phyloP scores from a whole-genome alignment of 2,797 vertebrate species.

The Poliocrania exsul region DNA sequence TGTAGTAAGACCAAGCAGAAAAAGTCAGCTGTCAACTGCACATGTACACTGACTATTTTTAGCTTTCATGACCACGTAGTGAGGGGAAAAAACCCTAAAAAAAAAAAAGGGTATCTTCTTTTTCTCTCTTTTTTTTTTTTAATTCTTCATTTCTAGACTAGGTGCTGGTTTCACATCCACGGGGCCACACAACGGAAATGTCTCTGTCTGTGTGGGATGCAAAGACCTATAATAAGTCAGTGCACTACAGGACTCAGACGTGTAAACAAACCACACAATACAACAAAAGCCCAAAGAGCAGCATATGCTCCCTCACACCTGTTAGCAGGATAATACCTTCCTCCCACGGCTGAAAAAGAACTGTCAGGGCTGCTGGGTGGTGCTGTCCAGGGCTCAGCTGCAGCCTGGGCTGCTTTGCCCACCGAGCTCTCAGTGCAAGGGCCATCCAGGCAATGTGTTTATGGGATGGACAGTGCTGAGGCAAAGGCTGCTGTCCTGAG shows the following conservation, averaged over 20 bases:
- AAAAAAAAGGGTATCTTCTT: constrained; percentile 14
- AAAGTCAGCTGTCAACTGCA: neutral
- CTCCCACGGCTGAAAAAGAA: constrained; percentile 63
- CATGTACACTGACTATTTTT: neutral
- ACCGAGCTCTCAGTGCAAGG: too few species aligned
- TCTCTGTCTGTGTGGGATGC: constrained; percentile 7
- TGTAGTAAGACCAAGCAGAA: neutral
- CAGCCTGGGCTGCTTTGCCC: neutral
- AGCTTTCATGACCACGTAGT: neutral
- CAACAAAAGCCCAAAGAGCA: constrained; percentile 12
- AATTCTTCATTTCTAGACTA: neutral
- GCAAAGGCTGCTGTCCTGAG: neutral
- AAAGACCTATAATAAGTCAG: constrained; percentile 4
- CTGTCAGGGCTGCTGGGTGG: neutral
- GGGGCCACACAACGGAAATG: neutral
- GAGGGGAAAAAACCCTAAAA: neutral
- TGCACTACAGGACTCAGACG: neutral
- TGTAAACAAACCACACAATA: constrained; percentile 56
- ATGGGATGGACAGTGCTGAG: accelerated
- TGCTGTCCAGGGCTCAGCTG: neutral
- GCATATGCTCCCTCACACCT: constrained; percentile 70
- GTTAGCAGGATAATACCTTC: constrained; percentile 57
- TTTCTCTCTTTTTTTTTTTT: neutral
- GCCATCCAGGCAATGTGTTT: neutral
- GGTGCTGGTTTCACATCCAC: neutral